A percentile compares a stretch with the other conserved stretches of the same genome.
Evolutionary conservation across 2,888 invertebrate species (phyloP).

Genomic region (Timema cristinae): DNA sequence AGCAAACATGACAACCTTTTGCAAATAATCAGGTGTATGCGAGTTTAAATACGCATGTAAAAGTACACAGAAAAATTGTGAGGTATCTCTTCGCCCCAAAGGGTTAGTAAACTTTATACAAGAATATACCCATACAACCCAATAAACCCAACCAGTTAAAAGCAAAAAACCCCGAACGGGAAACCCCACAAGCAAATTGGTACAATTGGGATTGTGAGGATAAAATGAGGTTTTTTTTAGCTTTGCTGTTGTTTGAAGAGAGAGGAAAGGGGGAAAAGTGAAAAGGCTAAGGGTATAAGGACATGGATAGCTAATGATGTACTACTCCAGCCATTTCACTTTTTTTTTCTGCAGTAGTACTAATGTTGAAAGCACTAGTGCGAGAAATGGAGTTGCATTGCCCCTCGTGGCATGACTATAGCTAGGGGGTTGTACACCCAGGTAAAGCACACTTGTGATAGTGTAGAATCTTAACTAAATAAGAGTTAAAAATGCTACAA

Average conservation of each 20-base stretch:
- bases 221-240: slow-evolving; percentile 41
- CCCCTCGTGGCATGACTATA: slow-evolving; percentile 86
- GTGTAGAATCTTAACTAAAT: slow-evolving; percentile 16
- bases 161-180: slow-evolving; percentile 58
- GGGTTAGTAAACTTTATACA: slow-evolving; percentile 90
- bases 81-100: slow-evolving; percentile 74
- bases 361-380: slow-evolving; percentile 74
- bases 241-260: slow-evolving; percentile 44
- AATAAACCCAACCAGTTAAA: slow-evolving; percentile 60
- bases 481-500: slow-evolving; percentile 68
- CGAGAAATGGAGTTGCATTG: slow-evolving; percentile 84
- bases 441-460: slow-evolving; percentile 48
- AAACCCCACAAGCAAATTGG: slow-evolving; percentile 61
- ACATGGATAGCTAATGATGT: slow-evolving; percentile 84
- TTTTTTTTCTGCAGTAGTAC: slow-evolving; percentile 57
- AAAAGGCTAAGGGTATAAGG: slow-evolving; percentile 87
- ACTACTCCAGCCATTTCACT: slow-evolving; percentile 63
- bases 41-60: slow-evolving; percentile 79
- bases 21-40: slow-evolving; percentile 52
- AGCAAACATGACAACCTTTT: slow-evolving; percentile 58
- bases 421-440: slow-evolving; percentile 97
- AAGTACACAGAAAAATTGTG: slow-evolving; percentile 98
- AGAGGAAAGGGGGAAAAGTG: slow-evolving; percentile 71
- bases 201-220: slow-evolving; percentile 56
- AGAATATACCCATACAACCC: slow-evolving; percentile 79